Base-by-base conservation (phyloP, 1,140 invertebrate genomes). In the Geopemphigus sp. region DNA sequence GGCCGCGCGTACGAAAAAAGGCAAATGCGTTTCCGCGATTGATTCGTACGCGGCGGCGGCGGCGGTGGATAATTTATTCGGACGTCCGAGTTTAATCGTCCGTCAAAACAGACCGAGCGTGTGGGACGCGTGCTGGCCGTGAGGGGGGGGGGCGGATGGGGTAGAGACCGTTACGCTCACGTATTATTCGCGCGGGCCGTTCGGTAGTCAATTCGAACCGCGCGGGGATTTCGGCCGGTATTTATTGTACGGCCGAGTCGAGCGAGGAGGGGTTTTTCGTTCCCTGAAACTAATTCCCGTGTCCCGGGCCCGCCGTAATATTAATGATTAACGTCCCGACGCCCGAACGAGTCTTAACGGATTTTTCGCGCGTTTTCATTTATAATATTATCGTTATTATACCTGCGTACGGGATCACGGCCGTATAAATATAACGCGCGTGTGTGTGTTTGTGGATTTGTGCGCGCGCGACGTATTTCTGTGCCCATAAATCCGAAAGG, bases 51-150 rank as follows among this genome's bases (percentile, higher is more conserved):
- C 32, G 14, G 47, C 14, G 8, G 56, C 56, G 53, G 53, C 14
- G 29, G 56, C 15, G 45, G 17, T 6, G 12, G 1, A 39, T 59
- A 76, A 76, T 76, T 57, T 39, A 76, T 76, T 76, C 56, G 59
- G 45, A 76, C 19, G 73, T 39, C 73, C 73, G 15, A 76, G 32
- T 45, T 76, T 76, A 76, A 76, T 76, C 53, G 73, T 76, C 73
- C 73, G 73, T 76, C 72, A 74, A 74, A 74, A 39, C 53, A 39
- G 6, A 74, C n/a, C n/a, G n/a, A n/a, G n/a, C n/a, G n/a, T n/a
- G n/a, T n/a, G n/a, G n/a, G n/a, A n/a, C n/a, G n/a, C n/a, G n/a
- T n/a, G n/a, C n/a, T n/a, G n/a, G n/a, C n/a, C n/a, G n/a, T 29
- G 39, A 45, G 24, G 53, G 12, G 26, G n/a, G 24, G 19, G 24